These are phyloP conservation scores for Archocentrus centrarchus DNA, from an alignment of 2,113 vertebrate species.

Conservation along the genomic window DNA sequence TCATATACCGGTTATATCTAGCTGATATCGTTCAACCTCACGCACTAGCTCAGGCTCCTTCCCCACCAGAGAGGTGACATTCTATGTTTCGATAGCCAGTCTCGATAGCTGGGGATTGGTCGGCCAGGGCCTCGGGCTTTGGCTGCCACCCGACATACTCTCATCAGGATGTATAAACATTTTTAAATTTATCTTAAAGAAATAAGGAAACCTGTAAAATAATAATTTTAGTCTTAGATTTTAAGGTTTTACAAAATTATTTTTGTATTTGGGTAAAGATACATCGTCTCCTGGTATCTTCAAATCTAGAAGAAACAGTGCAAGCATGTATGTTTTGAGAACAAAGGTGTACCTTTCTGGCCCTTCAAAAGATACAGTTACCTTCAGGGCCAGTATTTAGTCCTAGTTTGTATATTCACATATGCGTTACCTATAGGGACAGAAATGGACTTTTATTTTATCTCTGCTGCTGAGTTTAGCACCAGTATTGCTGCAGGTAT, in stretches of 20 bases:
- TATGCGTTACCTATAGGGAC: fast-evolving
- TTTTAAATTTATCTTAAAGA: background rate
- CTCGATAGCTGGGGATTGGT: no score
- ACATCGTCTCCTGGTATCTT: background rate
- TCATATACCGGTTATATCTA: no score
- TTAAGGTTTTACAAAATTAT: background rate
- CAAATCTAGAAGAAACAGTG: background rate
- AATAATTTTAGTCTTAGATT: background rate
- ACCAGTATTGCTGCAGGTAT: background rate
- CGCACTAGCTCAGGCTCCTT: no score
- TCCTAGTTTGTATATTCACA: background rate
- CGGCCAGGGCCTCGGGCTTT: no score
- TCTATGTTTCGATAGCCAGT: no score
- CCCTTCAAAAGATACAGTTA: background rate
- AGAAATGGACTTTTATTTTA: background rate
- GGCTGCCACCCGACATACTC: no score
- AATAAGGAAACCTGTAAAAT: background rate
- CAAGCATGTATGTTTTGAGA: background rate
- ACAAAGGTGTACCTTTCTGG: background rate
- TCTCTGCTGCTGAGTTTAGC: background rate
- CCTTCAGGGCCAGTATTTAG: background rate
- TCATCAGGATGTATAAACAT: background rate
- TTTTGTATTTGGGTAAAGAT: background rate
- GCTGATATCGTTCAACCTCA: no score
- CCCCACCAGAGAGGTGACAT: no score